Conservation (phyloP, 1,140 invertebrate species). For the Orchesella cincta region DNA sequence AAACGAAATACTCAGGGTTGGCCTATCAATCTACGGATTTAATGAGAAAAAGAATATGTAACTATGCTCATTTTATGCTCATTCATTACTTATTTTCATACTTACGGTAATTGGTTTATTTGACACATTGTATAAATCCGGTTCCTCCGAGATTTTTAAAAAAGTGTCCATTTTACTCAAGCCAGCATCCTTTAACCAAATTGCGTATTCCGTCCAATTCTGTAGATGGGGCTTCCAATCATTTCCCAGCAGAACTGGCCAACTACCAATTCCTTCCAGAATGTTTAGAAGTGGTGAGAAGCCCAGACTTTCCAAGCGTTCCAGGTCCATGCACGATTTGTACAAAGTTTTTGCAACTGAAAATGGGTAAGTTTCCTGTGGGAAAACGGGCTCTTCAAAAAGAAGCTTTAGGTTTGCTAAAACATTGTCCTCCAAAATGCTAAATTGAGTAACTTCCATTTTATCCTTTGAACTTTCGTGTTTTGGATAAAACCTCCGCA, state of each 20-base stretch:
- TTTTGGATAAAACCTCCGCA: slow-evolving; percentile 60
- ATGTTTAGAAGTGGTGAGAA: slow-evolving; percentile 51
- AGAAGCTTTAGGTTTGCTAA: slow-evolving; percentile 5
- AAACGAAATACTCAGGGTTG: slow-evolving; percentile 58
- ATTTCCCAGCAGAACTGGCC: slow-evolving; percentile 56
- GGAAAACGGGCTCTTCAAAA: background rate
- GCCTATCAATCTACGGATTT: no score
- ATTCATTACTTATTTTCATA: no score
- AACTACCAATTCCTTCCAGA: slow-evolving; percentile 56
- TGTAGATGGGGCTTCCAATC: slow-evolving; percentile 52
- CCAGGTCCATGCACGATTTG: slow-evolving; percentile 37
- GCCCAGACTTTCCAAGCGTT: slow-evolving; percentile 31
- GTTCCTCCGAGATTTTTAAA: slow-evolving; percentile 55
- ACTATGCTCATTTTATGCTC: no score
- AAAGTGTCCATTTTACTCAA: slow-evolving; percentile 55
- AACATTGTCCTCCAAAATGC: slow-evolving; percentile 17
- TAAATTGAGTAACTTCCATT: slow-evolving; percentile 29
- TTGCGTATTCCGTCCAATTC: slow-evolving; percentile 53
- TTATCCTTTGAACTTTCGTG: slow-evolving; percentile 50
- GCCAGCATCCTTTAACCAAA: slow-evolving; percentile 54
- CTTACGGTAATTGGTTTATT: slow-evolving; percentile 53
- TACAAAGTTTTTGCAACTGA: slow-evolving; percentile 32
- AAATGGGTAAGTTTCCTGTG: slow-evolving; percentile 16
- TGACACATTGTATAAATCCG: slow-evolving; percentile 54
- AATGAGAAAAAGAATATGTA: no score